phyloP scores from a whole-genome alignment of 2,888 invertebrate species.

The Phyllotreta cruciferae region DNA sequence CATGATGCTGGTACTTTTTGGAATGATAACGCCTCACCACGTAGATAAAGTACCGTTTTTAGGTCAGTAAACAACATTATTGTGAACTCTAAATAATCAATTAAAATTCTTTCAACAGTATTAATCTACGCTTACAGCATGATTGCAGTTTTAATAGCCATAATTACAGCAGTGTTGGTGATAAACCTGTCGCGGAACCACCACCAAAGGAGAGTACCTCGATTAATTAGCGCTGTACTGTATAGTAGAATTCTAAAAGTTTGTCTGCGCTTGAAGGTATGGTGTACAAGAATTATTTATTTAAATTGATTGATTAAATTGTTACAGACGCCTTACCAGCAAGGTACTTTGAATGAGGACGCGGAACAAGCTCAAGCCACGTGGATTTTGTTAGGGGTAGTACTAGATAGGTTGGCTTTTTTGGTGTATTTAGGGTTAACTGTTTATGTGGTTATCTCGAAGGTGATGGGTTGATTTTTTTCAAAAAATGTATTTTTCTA shows the following conservation, averaged over 20 bases:
- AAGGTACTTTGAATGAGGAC: slow-evolving; percentile 48
- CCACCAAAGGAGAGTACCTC: slow-evolving; percentile 47
- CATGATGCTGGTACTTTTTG: slow-evolving; percentile 50
- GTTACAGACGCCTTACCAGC: slow-evolving; percentile 50
- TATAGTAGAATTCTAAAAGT: slow-evolving; percentile 46
- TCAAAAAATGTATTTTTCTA: background rate
- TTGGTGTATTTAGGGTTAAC: slow-evolving; percentile 46
- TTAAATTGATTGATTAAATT: slow-evolving; percentile 4
- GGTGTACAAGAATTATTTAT: slow-evolving; percentile 45
- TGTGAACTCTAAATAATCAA: background rate
- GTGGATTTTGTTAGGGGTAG: slow-evolving; percentile 52
- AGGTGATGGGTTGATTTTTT: background rate
- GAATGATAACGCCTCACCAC: slow-evolving; percentile 50
- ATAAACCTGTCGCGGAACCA: slow-evolving; percentile 53
- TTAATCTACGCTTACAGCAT: slow-evolving; percentile 51
- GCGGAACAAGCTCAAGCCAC: slow-evolving; percentile 47
- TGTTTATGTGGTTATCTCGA: slow-evolving; percentile 40
- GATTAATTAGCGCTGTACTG: slow-evolving; percentile 48
- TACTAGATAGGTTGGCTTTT: slow-evolving; percentile 55
- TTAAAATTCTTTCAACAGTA: slow-evolving; percentile 46
- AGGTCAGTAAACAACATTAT: slow-evolving; percentile 45
- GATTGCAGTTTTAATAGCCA: slow-evolving; percentile 47
- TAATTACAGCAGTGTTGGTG: slow-evolving; percentile 51
- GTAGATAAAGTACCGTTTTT: slow-evolving; percentile 53
- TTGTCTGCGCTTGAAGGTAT: slow-evolving; percentile 48